Evolutionary conservation across 2,888 invertebrate genomes (phyloP), one percentile per base, ranked within the genome.

Genomic region (Xylocampa areola): DNA sequence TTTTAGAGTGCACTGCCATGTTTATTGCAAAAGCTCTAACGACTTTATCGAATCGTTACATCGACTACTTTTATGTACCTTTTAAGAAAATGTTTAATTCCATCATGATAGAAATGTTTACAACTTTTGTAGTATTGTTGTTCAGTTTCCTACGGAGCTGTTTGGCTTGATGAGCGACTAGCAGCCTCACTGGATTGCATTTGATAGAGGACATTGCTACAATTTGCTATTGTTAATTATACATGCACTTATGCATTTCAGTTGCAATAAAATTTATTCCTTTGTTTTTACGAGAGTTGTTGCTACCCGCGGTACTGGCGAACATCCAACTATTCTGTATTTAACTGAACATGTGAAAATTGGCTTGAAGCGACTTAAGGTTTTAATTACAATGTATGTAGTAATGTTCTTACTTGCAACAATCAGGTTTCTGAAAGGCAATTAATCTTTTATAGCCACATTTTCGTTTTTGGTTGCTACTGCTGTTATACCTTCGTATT

Each of bases 241-340:
- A 52, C 48, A 36, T 79, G 68, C 66, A 59, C 50, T 68, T 65
- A 45, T 59, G 33, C 13, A 43, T 40, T 66, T 44, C 53, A 37
- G 14, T 55, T 57, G 59, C 37, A 57, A 69, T 61, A 44, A 49
- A 62, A 73, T 76, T 76, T 75, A 80, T 80, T 73, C 49, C 67
- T 81, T 80, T 78, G 72, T 83, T 69, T 77, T 73, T 58, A 63
- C 35, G 47, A 60, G 61, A 64, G 72, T 73, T 76, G 84, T 86
- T 87, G 80, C 86, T 78, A 84, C 61, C 80, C 67, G 69, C 65
- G 64, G 41, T 69, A 21, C 75, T 89, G 90, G 90, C 88, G 13
- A 25, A 6, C 5, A 17, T 76, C 89, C 90, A 90, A 85, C 58
- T 72, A 80, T 82, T 84, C 81, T 64, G 66, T 65, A 67, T 82